Evolutionary conservation across 2,113 vertebrate species (phyloP), one percentile per base, ranked within the genome.

Genomic region (Eubucco bourcierii): DNA sequence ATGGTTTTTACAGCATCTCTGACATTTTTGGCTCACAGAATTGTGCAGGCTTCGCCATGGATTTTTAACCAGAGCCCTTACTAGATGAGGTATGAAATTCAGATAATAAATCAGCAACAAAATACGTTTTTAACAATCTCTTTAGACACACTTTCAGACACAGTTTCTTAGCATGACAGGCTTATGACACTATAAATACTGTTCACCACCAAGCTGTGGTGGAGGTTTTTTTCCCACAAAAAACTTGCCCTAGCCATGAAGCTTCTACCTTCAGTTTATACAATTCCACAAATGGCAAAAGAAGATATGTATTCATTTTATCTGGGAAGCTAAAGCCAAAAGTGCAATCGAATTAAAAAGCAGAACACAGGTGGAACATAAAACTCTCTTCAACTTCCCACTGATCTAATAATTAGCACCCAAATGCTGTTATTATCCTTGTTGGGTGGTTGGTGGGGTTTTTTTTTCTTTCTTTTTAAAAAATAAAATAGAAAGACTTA

Each of bases 301-400:
- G 29, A 28, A 83, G 55, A 66, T 92, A 75, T n/a, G 11, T 65
- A 73, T 24, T n/a, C 92, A 64, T 78, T 53, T 92, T 84, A 93
- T 91, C 67, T 84, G 23, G 25, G 56, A 66, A 93, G 19, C 12
- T 81, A 76, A 90, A 84, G 80, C 90, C 90, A 94, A 87, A 84
- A 82, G 44, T 88, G 58, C 70, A 93, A 94, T 94, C 84, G 95
- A 93, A 87, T 94, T 90, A 92, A 91, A 84, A 96, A 87, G 14
- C 31, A 79, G n/a, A 96, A 94, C 1, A 1, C 84, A 96, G 77
- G 58, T 94, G 70, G 90, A 94, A 87, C 27, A 90, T 88, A 88
- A 93, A 93, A 67, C 53, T 85, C 94, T 96, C 76, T 92, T 94
- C 52, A 95, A 71, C 58, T 63, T 84, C 66, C 79, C 31, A 94